Evolutionary conservation across 2,113 vertebrate genomes (phyloP), one percentile per base, ranked within the genome.

Genomic region (Mormoops blainvillei): DNA sequence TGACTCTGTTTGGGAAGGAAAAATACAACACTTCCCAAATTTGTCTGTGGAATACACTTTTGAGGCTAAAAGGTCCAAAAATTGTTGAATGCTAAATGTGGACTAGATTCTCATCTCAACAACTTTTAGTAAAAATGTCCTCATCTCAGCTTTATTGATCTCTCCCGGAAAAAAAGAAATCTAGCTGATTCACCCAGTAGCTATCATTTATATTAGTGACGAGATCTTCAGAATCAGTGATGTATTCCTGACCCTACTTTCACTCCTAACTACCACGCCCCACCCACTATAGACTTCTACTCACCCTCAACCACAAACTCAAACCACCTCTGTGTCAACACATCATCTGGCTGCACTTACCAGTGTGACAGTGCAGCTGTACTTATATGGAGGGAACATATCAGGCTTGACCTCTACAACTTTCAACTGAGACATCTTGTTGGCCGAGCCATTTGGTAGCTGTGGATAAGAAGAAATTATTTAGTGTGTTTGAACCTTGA

Each of bases 351-450:
- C 24, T 14, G 71, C 63, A 71, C 98, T 98, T 90, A 98, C 98
- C 98, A 99, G 96, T 43, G 98, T 98, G 76, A 98, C 98, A 0
- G 98, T 98, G 89, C 98, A 99, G 97, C 98, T 99, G 95, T 99
- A 99, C 94, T 99, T 99, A 96, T 98, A 99, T 2, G 99, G 97
- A 97, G 98, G 98, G 97, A 99, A 98, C 82, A 98, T 56, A 20
- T 99, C 98, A 2, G 98, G 98, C 93, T 98, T 98, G 97, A 98
- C 98, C 88, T 98, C 98, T 54, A 98, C 98, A 24, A 98, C 98
- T 97, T 99, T 98, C 95, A 98, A 97, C 91, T 98, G 98, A 89
- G 98, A 96, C 0, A 97, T 82, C 33, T 91, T 96, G 65, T 48
- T 98, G 96, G 96, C 82, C 41, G 98, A 85, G 95, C 96, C 91